Base-by-base conservation (phyloP, 2,888 invertebrate species). In the Alloplasta piceator region DNA sequence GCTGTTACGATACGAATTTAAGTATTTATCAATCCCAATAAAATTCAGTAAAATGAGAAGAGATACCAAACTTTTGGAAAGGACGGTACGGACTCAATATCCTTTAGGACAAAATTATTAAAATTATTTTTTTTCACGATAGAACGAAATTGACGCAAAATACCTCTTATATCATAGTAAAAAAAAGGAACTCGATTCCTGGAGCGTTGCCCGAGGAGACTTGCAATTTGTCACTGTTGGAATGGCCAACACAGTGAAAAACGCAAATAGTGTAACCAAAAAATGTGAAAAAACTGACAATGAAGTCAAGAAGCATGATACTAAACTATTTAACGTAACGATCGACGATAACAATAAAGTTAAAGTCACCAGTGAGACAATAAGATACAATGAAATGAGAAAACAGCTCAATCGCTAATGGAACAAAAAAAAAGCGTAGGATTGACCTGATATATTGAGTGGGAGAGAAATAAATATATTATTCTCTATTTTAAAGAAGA, bases 201-300 rank as follows among this genome's bases (percentile, higher is more conserved):
- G 67, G 67, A 66, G 72, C 78, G 61, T 73, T 73, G 78, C 67
- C 73, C 78, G 78, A 61, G 55, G 61, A 67, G 61, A 63, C 73
- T 56, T 48, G 67, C 56, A 67, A 72, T 61, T 6, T 67, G 46
- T 68, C 60, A 26, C n/a, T 58, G 38, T 60, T n/a, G 52, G 48
- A 78, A 68, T 58, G 63, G 41, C 2, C 39, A 46, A 7, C 67
- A 12, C 14, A 43, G 14, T 2, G 4, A 43, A 43, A 43, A 56
- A 50, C 39, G 9, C 10, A 50, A 50, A 10, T 50, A 36, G 43
- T 67, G 60, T 38, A 14, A 55, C 50, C 67, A 46, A 78, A 74
- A 55, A 64, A 66, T 43, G 38, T 10, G 56, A 56, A 16, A 26
- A 56, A 36, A 26, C 16, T 39, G 56, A 39, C 16, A 9, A 64